Base-by-base conservation (phyloP, 1,140 invertebrate genomes). In the Monomorium pharaonis region DNA sequence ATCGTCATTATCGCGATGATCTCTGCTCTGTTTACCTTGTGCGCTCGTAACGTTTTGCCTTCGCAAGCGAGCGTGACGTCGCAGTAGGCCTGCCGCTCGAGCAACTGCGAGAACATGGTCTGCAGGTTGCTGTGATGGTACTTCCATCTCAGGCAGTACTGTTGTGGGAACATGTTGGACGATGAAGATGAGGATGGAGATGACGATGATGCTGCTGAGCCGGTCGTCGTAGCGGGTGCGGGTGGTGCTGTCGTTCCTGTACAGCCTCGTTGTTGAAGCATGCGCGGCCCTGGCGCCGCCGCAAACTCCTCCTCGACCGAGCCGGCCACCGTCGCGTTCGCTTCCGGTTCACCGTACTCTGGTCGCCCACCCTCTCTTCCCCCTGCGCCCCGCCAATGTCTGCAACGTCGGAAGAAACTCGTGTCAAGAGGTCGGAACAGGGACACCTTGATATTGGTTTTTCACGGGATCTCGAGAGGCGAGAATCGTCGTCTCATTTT, bases 11-110 rank as follows among this genome's bases (percentile, higher is more conserved):
- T 62, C 84, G 72, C 12, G 75, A 54, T 44, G 42, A 44, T 67
- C 44, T 70, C 16, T 49, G 67, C 33, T 88, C 9, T 30, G 51
- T 83, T 96, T 92, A 98, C 97, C 96, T 98, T 98, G 95, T 99
- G 98, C 27, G 98, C 98, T 93, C 98, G 96, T 87, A 98, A 96
- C 67, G 97, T 97, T 92, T 97, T 97, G 84, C 98, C 98, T 94
- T 98, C 98, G 94, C 98, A 98, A 89, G 98, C 98, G 77, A 99
- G 94, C 33, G 98, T 98, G 86, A 99, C 98, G 95, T 99, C 98
- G 95, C 98, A 98, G 95, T 98, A 98, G 84, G 97, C 97, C 92
- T 98, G 98, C 92, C 97, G 95, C 92, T 98, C 97, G 42, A 98
- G 95, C 83, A 98, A 95, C 93, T 98, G 97, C 63, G 98, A 98